Base-by-base conservation (phyloP, 2,113 vertebrate genomes). In the Numida meleagris region DNA sequence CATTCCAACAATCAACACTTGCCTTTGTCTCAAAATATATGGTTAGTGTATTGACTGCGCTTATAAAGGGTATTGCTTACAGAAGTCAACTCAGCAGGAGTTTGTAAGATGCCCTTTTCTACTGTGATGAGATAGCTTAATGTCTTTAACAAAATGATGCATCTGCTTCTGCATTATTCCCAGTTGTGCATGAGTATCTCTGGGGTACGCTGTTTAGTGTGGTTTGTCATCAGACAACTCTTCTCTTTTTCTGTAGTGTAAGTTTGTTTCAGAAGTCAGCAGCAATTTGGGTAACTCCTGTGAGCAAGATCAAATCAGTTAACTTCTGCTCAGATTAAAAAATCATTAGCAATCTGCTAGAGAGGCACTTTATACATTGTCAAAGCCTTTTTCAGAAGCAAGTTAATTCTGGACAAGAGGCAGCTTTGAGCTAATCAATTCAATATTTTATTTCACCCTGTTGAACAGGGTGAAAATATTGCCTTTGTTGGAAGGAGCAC, bases 361-460 rank as follows among this genome's bases (percentile, higher is more conserved):
- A 4, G 11, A 65, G 19, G 19, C 17, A 40, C 16, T 71, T 18
- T 4, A 11, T 67, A 21, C 42, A 78, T 83, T 67, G 12, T 19
- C 14, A 62, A 82, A 84, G 4, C 1, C 17, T 38, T 68, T 85
- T 21, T 53, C 68, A 31, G 40, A 85, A 91, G 33, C 12, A 59
- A 42, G 4, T 55, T 91, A 40, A 7, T 24, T 58, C 17, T 65
- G 40, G 10, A 51, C 27, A 80, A 86, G n/a, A 71, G 40, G 27
- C 13, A 76, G 9, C 43, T 66, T 27, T 85, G 23, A 79, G 19
- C 25, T 79, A 34, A 48, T 79, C 4, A 23, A 1, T 42, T 73
- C 25, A 50, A 50, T 34, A 19, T 14, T 12, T 40, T 63, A 0
- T 11, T n/a, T n/a, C n/a, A n/a, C n/a, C n/a, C n/a, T 76, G 13